Evolutionary conservation across 2,113 vertebrate genomes (phyloP).

Genomic region (Tychaedon coryphoeus): DNA sequence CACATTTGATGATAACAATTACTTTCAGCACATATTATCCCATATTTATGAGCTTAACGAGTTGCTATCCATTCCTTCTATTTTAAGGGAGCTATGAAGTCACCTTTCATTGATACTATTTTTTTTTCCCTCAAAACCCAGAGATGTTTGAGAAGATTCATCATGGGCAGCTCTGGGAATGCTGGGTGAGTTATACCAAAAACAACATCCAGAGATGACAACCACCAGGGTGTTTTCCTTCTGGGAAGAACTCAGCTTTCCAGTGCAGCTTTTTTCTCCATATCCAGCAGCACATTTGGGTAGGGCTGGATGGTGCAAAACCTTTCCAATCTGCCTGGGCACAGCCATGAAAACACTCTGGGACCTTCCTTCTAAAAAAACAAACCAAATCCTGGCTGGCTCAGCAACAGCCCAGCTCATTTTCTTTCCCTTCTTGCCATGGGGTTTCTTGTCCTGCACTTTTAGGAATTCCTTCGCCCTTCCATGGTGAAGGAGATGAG

Average conservation of each 20-base stretch:
- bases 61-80: slow-evolving; percentile 28
- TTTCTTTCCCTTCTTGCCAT: neutral
- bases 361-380: neutral
- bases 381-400: neutral
- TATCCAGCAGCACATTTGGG: neutral
- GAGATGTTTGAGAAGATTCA: neutral
- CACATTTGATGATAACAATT: slow-evolving; percentile 45
- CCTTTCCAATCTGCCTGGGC: neutral
- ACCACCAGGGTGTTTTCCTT: neutral
- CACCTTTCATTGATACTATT: neutral
- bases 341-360: neutral
- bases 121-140: neutral
- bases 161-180: neutral
- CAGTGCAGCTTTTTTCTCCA: neutral
- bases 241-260: neutral
- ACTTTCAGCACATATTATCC: slow-evolving; percentile 33
- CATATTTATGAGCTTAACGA: neutral
- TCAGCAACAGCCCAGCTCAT: neutral
- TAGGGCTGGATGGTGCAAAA: neutral
- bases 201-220: neutral
- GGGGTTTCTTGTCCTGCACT: neutral
- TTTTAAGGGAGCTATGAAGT: slow-evolving; percentile 18
- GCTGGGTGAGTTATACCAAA: neutral
- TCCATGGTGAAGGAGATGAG: neutral
- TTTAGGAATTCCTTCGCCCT: neutral